Evolutionary conservation across 2,113 vertebrate species (phyloP).

Genomic region (Platysternon megacephalum): DNA sequence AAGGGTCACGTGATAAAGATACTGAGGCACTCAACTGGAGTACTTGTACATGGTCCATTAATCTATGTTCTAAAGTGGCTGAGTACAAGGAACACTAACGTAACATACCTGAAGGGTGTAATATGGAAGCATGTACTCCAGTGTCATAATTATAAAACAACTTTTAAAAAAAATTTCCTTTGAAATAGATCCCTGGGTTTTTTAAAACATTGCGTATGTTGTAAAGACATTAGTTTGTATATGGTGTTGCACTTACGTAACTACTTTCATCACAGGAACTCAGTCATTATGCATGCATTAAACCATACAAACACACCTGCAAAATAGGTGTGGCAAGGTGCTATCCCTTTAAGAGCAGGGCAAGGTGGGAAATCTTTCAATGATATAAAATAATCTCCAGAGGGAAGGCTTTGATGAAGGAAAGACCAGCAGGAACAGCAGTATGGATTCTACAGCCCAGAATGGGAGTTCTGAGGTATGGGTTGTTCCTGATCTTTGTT

Average conservation of each 20-base stretch:
- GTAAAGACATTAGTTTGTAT: not conserved
- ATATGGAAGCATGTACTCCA: not conserved
- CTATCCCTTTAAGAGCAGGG: not conserved
- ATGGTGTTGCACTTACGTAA: not conserved
- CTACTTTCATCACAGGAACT: not conserved
- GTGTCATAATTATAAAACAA: not conserved
- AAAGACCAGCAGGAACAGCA: rapidly evolving
- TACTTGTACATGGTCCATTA: not conserved
- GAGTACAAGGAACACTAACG: not conserved
- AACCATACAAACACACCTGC: not conserved
- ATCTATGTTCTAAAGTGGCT: not conserved
- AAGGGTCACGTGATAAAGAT: not conserved
- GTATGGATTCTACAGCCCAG: not conserved
- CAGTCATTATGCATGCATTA: not conserved
- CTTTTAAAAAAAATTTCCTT: not conserved
- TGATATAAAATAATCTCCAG: not conserved
- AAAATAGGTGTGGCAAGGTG: not conserved
- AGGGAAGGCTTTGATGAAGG: rapidly evolving
- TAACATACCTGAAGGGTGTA: not conserved
- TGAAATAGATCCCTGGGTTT: not conserved
- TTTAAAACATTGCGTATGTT: not conserved
- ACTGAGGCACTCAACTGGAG: rapidly evolving
- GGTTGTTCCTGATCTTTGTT: not conserved
- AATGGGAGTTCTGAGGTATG: rapidly evolving
- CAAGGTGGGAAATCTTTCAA: rapidly evolving